Conservation (phyloP, 35 echinoderm and acorn worm species). For the Antedon bifida region DNA sequence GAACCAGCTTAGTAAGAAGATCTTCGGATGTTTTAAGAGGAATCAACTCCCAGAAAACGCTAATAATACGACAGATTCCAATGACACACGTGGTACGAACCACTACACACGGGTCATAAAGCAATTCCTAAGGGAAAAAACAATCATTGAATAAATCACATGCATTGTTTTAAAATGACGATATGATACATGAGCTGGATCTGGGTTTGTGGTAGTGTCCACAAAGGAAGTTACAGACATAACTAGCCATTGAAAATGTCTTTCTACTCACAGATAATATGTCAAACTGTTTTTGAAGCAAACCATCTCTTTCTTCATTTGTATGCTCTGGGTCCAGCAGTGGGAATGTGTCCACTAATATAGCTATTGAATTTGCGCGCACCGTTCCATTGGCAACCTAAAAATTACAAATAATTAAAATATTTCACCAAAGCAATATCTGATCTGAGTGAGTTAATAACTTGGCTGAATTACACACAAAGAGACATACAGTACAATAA, state of each 20-base stretch:
- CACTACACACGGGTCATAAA: conserved; percentile 63
- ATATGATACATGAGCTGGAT: too few relatives aligned
- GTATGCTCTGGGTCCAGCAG: conserved; percentile 69
- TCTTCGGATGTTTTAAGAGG: conserved; percentile 36
- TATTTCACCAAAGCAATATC: too few relatives aligned
- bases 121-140: conserved; percentile 33
- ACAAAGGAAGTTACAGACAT: too few relatives aligned
- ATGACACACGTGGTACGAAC: conserved; percentile 65
- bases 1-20: conserved; percentile 64
- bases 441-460: too few relatives aligned
- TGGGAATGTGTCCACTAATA: conserved; percentile 85
- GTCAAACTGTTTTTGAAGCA: conserved; percentile 92
- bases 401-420: neutral
- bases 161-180: neutral
- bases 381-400: conserved; percentile 69
- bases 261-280: conserved; percentile 61
- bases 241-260: too few relatives aligned
- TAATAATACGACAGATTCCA: conserved; percentile 67
- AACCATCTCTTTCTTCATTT: conserved; percentile 55
- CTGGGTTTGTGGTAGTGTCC: too few relatives aligned
- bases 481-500: too few relatives aligned
- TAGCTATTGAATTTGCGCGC: conserved; percentile 54
- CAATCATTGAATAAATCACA: neutral
- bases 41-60: conserved; percentile 90
- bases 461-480: too few relatives aligned